phyloP scores from a whole-genome alignment of 2,888 invertebrate species.

The Embidobia sp. region DNA sequence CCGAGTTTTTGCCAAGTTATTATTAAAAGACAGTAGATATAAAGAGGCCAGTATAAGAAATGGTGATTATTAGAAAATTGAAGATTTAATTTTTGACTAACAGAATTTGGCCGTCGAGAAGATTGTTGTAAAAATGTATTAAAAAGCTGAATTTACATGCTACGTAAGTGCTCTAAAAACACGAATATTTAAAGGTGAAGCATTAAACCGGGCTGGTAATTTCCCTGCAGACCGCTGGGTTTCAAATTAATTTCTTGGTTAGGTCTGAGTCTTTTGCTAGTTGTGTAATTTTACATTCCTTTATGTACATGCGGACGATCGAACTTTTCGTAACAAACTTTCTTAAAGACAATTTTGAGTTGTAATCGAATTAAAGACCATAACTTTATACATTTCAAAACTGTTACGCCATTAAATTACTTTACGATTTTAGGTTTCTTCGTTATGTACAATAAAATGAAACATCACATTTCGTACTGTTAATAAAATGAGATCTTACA shows the following conservation, averaged over 20 bases:
- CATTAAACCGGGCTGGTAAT: slow-evolving; percentile 17
- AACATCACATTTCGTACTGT: no score
- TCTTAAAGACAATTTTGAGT: slow-evolving; percentile 25
- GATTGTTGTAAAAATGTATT: slow-evolving; percentile 3
- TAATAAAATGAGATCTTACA: no score
- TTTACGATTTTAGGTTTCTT: no score
- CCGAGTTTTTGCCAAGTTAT: no score
- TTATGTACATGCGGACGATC: slow-evolving; percentile 4
- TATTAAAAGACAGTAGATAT: no score
- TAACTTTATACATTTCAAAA: no score
- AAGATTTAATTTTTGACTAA: slow-evolving; percentile 1
- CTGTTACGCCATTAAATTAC: no score
- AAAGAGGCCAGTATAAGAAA: no score
- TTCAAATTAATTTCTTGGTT: slow-evolving; percentile 53
- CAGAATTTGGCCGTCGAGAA: not conserved
- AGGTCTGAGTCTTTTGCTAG: slow-evolving; percentile 34
- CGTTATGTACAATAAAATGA: no score
- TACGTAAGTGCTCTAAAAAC: slow-evolving; percentile 20
- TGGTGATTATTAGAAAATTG: no score
- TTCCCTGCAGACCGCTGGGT: slow-evolving; percentile 47
- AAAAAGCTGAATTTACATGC: slow-evolving; percentile 24
- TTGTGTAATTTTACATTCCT: slow-evolving; percentile 43
- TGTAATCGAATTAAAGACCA: slow-evolving; percentile 7
- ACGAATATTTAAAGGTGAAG: slow-evolving; percentile 35
- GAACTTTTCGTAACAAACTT: slow-evolving; percentile 37